These are phyloP conservation scores for Leptoclinus maculatus DNA, from an alignment of 2,797 vertebrate species.

Conservation along the genomic window DNA sequence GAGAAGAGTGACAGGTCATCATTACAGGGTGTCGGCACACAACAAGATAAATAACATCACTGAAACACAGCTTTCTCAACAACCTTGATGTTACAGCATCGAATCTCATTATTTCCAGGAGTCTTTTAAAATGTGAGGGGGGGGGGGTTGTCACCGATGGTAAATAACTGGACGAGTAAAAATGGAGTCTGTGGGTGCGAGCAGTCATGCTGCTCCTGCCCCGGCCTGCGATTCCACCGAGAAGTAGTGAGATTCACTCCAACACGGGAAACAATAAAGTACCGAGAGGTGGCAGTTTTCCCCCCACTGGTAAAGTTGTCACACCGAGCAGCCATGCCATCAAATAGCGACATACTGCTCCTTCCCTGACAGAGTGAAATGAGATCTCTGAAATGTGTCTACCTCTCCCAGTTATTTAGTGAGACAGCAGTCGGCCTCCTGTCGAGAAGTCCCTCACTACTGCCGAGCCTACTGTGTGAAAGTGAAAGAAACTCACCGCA, in stretches of 20 bases:
- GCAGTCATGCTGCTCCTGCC: slow-evolving; percentile 15
- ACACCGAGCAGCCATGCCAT: slow-evolving; percentile 48
- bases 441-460: slow-evolving; percentile 45
- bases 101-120: slow-evolving; percentile 35
- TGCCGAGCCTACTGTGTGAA: slow-evolving; percentile 18
- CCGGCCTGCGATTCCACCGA: slow-evolving; percentile 27
- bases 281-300: slow-evolving; percentile 53
- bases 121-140: slow-evolving; percentile 9
- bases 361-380: slow-evolving; percentile 58
- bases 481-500: slow-evolving; percentile 21
- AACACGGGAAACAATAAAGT: slow-evolving; percentile 35
- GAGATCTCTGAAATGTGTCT: slow-evolving; percentile 61
- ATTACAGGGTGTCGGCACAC: slow-evolving; percentile 74
- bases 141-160: slow-evolving; percentile 6
- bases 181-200: not conserved
- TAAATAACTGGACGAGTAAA: slow-evolving; percentile 30
- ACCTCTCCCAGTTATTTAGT: slow-evolving; percentile 52
- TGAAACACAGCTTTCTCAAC: slow-evolving; percentile 60
- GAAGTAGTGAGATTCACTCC: slow-evolving; percentile 22
- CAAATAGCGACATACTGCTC: slow-evolving; percentile 46
- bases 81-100: slow-evolving; percentile 50
- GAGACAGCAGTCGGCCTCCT: slow-evolving; percentile 52
- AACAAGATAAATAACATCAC: slow-evolving; percentile 74
- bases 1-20: slow-evolving; percentile 80
- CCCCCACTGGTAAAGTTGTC: slow-evolving; percentile 51